These are phyloP conservation scores for Galendromus occidentalis DNA, from an alignment of 1,140 invertebrate species.

Conservation along the genomic window DNA sequence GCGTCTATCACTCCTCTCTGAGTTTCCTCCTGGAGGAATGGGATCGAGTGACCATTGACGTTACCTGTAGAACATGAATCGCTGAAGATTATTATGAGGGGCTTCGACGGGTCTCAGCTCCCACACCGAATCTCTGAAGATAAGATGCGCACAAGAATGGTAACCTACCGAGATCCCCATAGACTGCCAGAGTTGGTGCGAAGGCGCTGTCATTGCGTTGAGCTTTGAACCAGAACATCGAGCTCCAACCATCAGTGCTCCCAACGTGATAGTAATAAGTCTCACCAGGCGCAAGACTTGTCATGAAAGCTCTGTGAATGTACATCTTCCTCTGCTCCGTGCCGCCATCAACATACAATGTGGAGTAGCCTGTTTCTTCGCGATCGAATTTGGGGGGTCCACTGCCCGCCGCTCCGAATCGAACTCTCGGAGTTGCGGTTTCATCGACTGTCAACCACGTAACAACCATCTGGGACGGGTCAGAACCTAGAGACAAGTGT, in stretches of 20 bases:
- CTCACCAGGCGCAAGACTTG: constrained; percentile 34
- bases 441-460: constrained; percentile 67
- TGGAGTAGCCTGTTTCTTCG: constrained; percentile 37
- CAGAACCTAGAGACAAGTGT: constrained; percentile 28
- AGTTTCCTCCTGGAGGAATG: constrained; percentile 55
- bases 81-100: too few species aligned
- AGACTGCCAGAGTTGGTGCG: constrained; percentile 42
- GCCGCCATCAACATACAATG: constrained; percentile 60
- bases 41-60: constrained; percentile 36
- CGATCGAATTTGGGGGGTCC: constrained; percentile 35
- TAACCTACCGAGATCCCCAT: constrained; percentile 62
- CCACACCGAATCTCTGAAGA: background rate
- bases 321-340: constrained; percentile 42
- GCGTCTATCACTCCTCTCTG: constrained; percentile 59
- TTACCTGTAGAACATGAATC: background rate
- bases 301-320: constrained; percentile 51
- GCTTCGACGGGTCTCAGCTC: too few species aligned
- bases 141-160: constrained; percentile 45
- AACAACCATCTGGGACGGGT: constrained; percentile 49
- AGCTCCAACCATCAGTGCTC: background rate
- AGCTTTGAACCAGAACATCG: background rate
- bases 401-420: constrained; percentile 36
- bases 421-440: constrained; percentile 45
- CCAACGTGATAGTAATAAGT: background rate
- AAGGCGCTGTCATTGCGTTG: background rate